A percentile compares a stretch with the other conserved stretches of the same genome.
phyloP scores from a whole-genome alignment of 1,140 invertebrate species.

The Scaptomyza graminum region DNA sequence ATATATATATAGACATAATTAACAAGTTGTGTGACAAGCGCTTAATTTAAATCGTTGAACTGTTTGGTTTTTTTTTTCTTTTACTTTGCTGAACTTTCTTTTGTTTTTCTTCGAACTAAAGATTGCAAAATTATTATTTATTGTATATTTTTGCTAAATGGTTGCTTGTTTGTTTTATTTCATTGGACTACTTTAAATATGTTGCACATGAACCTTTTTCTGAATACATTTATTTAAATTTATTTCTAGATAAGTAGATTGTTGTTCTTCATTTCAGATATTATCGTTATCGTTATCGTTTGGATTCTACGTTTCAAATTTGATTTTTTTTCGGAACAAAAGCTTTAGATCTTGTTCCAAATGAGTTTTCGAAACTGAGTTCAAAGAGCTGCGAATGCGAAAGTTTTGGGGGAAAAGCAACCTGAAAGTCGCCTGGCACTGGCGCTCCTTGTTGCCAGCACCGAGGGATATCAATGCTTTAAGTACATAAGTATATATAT shows the following conservation, averaged over 20 bases:
- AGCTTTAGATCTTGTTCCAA: conserved; percentile 59
- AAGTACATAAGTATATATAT: conserved; percentile 53
- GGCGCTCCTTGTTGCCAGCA: conserved; percentile 73
- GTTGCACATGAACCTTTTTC: conserved; percentile 43
- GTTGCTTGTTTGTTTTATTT: conserved; percentile 13
- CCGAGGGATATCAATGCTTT: conserved; percentile 40
- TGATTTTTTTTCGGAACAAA: conserved; percentile 70
- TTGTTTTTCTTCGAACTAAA: conserved; percentile 33
- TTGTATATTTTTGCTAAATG: conserved; percentile 60
- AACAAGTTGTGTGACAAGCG: conserved; percentile 71
- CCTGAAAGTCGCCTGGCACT: conserved; percentile 46
- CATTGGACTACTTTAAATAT: conserved; percentile 38
- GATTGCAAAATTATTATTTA: conserved; percentile 43
- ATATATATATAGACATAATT: conserved; percentile 33
- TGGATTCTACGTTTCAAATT: conserved; percentile 76
- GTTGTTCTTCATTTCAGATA: conserved; percentile 12
- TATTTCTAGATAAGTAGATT: conserved; percentile 42
- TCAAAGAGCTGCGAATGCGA: conserved; percentile 69
- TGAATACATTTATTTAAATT: conserved; percentile 34
- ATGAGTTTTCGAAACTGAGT: conserved; percentile 70
- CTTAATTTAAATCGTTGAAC: conserved; percentile 82
- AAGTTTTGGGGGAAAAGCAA: conserved; percentile 68
- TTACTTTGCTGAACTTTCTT: conserved; percentile 20
- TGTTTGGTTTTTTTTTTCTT: conserved; percentile 40
- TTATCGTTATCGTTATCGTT: conserved; percentile 20